These are phyloP conservation scores for Dromococcyx pavoninus DNA, from an alignment of 2,797 vertebrate species.

Conservation along the genomic window DNA sequence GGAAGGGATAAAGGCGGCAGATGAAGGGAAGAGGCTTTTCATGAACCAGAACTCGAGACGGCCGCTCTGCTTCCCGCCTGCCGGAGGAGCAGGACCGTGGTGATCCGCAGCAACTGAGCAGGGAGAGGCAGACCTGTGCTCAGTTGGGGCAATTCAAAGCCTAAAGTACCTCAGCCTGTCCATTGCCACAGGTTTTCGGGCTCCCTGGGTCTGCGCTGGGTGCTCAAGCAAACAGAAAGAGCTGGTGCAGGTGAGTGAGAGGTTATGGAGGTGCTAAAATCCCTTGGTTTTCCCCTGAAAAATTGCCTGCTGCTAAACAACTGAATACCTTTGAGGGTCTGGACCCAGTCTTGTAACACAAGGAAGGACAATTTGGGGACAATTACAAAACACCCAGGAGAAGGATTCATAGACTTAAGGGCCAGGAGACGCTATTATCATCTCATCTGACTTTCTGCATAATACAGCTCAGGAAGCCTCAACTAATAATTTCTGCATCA, in stretches of 20 bases:
- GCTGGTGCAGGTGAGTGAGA: neutral
- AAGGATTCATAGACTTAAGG: neutral
- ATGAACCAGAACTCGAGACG: neutral
- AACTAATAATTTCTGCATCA: constrained; percentile 35
- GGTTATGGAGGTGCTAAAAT: neutral
- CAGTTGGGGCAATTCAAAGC: rapidly evolving
- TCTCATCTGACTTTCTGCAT: neutral
- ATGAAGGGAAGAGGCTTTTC: neutral
- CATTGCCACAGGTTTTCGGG: neutral
- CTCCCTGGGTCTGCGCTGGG: neutral
- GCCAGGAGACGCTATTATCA: neutral
- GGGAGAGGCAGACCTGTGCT: neutral
- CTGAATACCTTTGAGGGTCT: neutral
- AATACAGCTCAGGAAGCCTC: neutral
- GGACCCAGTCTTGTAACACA: neutral
- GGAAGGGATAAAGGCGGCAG: neutral
- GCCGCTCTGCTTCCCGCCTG: rapidly evolving
- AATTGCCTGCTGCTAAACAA: rapidly evolving
- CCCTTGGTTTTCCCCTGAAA: neutral
- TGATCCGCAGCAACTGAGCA: neutral
- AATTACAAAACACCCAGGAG: neutral
- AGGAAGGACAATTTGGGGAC: neutral
- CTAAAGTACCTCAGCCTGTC: rapidly evolving
- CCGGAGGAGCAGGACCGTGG: rapidly evolving
- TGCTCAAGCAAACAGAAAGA: neutral